A percentile compares a stretch with the other conserved stretches of the same genome.
Evolutionary conservation across 2,797 vertebrate genomes (phyloP).

Genomic region (Spheniscus humboldti): DNA sequence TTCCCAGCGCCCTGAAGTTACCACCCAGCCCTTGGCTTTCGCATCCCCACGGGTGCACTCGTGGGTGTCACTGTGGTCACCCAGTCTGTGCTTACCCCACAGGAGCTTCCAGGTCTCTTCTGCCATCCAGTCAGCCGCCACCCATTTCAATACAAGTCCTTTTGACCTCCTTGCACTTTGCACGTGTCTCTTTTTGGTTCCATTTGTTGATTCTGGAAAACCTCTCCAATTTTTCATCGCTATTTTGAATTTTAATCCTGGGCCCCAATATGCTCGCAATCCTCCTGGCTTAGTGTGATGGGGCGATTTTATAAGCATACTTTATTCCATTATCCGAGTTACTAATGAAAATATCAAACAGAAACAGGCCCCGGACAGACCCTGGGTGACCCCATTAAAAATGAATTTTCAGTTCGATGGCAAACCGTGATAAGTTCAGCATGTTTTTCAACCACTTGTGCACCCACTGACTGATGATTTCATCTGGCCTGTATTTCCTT

Average conservation of each 20-base stretch:
- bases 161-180: not conserved
- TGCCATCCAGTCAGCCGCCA: not conserved
- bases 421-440: not conserved
- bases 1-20: not conserved
- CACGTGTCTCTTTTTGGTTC: not conserved
- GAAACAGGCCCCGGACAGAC: not conserved
- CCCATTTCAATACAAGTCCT: not conserved
- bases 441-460: not conserved
- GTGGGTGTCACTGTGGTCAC: not conserved
- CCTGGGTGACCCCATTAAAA: constrained; percentile 6
- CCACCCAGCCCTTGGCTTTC: not conserved
- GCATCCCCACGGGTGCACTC: rapidly evolving
- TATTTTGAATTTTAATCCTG: constrained; percentile 49
- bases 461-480: not conserved
- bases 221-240: not conserved
- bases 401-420: not conserved
- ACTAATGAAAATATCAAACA: constrained; percentile 42
- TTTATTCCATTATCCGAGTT: constrained; percentile 24
- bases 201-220: constrained; percentile 60
- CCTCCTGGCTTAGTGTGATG: constrained; percentile 38
- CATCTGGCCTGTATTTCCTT: not conserved
- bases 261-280: constrained; percentile 22
- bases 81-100: not conserved
- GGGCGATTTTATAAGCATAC: not conserved
- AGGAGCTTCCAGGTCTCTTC: not conserved